phyloP scores from a whole-genome alignment of 2,797 vertebrate species.

The Valencia hispanica region DNA sequence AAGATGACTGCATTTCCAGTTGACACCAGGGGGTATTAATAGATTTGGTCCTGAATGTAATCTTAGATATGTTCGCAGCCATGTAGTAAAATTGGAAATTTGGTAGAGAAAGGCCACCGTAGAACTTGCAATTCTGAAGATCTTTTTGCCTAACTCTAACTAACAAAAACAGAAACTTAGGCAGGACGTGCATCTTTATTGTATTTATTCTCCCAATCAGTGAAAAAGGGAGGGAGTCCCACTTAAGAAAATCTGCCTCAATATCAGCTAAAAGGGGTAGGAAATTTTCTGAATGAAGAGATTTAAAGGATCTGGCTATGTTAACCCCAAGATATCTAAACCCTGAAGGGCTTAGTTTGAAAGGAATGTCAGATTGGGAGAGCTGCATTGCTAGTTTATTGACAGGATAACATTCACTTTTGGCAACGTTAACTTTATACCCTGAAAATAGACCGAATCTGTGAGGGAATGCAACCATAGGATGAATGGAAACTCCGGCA shows the following conservation, averaged over 20 bases:
- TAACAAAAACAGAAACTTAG: too few species aligned
- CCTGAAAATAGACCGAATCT: not conserved
- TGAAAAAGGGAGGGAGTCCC: not conserved
- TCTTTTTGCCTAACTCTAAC: too few species aligned
- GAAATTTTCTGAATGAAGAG: not conserved
- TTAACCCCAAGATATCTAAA: not conserved
- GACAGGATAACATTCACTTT: not conserved
- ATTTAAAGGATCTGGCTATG: not conserved
- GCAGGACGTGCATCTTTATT: too few species aligned
- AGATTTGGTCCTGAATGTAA: too few species aligned
- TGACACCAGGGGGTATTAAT: too few species aligned
- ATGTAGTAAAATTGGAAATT: too few species aligned
- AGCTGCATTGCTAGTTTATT: not conserved
- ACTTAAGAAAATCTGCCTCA: not conserved
- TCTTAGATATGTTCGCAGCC: too few species aligned
- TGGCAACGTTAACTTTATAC: conserved; percentile 3
- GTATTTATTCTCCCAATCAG: too few species aligned
- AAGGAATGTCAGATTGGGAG: not conserved
- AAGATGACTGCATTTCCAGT: too few species aligned
- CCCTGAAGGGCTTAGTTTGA: not conserved
- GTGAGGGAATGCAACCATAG: not conserved
- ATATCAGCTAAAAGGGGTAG: not conserved
- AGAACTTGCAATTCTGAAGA: too few species aligned
- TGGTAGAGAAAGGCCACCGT: too few species aligned
- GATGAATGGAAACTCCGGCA: too few species aligned